phyloP scores from a whole-genome alignment of 92 coral and sea anemone species.

The Parazoanthus atlanticus region DNA sequence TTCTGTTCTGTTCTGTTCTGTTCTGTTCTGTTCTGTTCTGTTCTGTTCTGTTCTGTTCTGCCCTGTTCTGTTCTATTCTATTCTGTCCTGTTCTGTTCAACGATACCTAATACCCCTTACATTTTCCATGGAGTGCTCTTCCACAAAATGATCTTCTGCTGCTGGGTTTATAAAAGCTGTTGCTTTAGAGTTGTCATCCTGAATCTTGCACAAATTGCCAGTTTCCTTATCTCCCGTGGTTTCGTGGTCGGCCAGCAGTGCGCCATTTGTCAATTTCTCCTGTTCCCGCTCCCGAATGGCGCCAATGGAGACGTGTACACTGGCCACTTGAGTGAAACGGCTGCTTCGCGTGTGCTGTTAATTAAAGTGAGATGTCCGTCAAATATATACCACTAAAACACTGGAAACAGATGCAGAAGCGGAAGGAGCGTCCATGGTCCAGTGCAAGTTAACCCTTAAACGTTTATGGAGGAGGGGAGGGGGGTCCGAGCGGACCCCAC shows the following conservation, averaged over 20 bases:
- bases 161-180: background rate
- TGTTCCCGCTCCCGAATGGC: background rate
- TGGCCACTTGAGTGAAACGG: background rate
- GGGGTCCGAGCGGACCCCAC: too few species aligned
- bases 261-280: background rate
- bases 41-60: too few species aligned
- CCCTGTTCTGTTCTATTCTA: too few species aligned
- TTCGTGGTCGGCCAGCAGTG: background rate
- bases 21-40: too few species aligned
- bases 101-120: background rate
- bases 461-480: too few species aligned
- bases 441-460: too few species aligned
- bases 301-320: background rate
- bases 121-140: background rate
- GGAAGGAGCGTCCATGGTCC: too few species aligned
- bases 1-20: too few species aligned
- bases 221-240: background rate
- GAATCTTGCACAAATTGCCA: too few species aligned
- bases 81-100: too few species aligned
- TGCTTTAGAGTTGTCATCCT: background rate
- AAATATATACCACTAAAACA: too few species aligned
- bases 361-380: background rate
- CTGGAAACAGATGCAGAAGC: too few species aligned
- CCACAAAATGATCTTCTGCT: background rate
- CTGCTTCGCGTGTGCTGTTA: background rate